A percentile compares a stretch with the other conserved stretches of the same genome.
Evolutionary conservation across 1,140 invertebrate genomes (phyloP).

Genomic region (Patella vulgata): DNA sequence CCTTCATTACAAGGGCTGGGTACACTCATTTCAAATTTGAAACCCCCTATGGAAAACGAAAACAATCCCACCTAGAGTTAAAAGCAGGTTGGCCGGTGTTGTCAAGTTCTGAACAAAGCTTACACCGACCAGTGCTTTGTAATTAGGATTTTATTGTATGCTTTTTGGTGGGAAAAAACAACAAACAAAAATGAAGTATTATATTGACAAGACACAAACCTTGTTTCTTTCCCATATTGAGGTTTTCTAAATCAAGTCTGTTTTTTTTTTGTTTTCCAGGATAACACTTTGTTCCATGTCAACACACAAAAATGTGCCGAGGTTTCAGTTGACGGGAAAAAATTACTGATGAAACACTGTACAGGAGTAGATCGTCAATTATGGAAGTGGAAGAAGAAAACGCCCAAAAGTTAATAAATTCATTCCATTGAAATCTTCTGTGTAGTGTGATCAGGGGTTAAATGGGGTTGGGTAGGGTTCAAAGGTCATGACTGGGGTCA

Average conservation of each 20-base stretch:
- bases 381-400: slow-evolving; percentile 93
- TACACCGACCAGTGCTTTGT: too few species aligned
- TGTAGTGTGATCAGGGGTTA: neutral
- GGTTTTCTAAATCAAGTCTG: too few species aligned
- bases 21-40: neutral
- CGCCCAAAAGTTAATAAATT: slow-evolving; percentile 25
- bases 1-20: neutral
- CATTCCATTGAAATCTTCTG: slow-evolving; percentile 5
- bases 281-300: slow-evolving; percentile 86
- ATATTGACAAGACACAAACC: too few species aligned
- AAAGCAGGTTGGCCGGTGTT: neutral
- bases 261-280: slow-evolving; percentile 74
- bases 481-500: neutral
- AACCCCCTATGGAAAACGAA: neutral
- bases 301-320: slow-evolving; percentile 93
- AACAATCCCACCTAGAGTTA: neutral
- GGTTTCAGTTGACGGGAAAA: slow-evolving; percentile 74
- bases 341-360: slow-evolving; percentile 83
- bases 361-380: slow-evolving; percentile 81
- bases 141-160: too few species aligned
- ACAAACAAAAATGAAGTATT: too few species aligned
- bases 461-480: neutral
- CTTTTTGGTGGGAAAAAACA: too few species aligned
- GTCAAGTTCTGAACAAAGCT: too few species aligned
- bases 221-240: too few species aligned